Percentiles rank a stretch among this genome's conserved stretches.
Conservation (phyloP, 2,888 invertebrate species). For the Bhutanitis thaidina region DNA sequence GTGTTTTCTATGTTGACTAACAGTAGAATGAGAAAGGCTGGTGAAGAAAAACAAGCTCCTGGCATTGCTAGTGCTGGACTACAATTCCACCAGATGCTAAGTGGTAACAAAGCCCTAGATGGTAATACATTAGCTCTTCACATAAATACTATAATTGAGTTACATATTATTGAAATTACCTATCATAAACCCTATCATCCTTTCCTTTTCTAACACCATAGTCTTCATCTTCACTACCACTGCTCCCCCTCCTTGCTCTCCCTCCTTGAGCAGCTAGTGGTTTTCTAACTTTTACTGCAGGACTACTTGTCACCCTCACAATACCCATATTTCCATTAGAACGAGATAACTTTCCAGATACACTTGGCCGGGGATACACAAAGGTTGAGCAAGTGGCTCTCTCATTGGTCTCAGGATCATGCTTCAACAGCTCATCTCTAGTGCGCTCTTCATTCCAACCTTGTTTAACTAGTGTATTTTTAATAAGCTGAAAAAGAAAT, state of each 20-base stretch:
- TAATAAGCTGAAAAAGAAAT: slow-evolving; percentile 63
- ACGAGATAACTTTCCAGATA: slow-evolving; percentile 39
- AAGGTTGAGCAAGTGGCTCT: slow-evolving; percentile 32
- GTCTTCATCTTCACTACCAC: slow-evolving; percentile 81
- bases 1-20: too few species aligned
- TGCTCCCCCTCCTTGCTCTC: slow-evolving; percentile 65
- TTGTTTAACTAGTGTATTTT: slow-evolving; percentile 75
- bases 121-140: too few species aligned
- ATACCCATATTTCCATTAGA: slow-evolving; percentile 41
- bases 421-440: slow-evolving; percentile 71
- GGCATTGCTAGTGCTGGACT: too few species aligned
- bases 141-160: too few species aligned
- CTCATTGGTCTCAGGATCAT: slow-evolving; percentile 69
- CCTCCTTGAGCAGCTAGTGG: slow-evolving; percentile 55
- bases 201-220: slow-evolving; percentile 80
- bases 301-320: slow-evolving; percentile 46
- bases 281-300: slow-evolving; percentile 38
- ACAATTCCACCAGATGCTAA: too few species aligned
- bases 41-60: too few species aligned
- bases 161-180: slow-evolving; percentile 48
- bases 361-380: slow-evolving; percentile 40
- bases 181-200: slow-evolving; percentile 83
- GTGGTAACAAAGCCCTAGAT: too few species aligned
- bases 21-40: too few species aligned
- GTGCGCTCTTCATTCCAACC: slow-evolving; percentile 79